Evolutionary conservation across 1,140 invertebrate genomes (phyloP).

Genomic region (Achatina immaculata): DNA sequence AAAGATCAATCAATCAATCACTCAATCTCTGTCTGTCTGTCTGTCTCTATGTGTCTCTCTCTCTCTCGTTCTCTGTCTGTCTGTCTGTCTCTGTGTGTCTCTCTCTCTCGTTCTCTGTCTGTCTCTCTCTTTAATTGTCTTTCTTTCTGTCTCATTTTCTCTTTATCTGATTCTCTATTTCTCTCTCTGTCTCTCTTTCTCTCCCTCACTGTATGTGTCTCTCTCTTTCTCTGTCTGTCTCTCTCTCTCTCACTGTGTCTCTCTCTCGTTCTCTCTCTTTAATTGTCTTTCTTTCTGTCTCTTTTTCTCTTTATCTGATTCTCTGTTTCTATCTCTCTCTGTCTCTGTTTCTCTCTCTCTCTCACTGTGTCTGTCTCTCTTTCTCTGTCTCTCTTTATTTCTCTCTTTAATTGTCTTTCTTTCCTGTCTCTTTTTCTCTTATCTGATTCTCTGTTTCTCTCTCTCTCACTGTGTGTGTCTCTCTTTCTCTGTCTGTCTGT

Average conservation of each 20-base stretch:
- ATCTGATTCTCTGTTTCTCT: not conserved
- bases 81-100: too few species aligned
- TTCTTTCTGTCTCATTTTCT: too few species aligned
- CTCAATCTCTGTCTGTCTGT: too few species aligned
- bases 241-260: not conserved
- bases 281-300: not conserved
- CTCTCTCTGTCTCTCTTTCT: too few species aligned
- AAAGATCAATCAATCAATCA: too few species aligned
- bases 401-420: not conserved
- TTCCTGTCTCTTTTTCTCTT: not conserved
- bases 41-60: not conserved
- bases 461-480: not conserved
- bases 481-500: constrained; percentile 5
- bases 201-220: not conserved
- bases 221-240: not conserved
- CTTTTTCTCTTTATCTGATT: not conserved
- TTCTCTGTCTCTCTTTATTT: too few species aligned
- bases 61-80: not conserved
- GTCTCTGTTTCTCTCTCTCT: not conserved
- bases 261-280: not conserved
- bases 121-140: not conserved
- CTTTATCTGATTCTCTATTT: too few species aligned
- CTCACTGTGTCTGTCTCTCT: too few species aligned
- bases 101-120: not conserved
- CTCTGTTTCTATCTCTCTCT: not conserved